Evolutionary conservation across 2,888 invertebrate species (phyloP), one percentile per base, ranked within the genome.

Genomic region (Leucophenga montana): DNA sequence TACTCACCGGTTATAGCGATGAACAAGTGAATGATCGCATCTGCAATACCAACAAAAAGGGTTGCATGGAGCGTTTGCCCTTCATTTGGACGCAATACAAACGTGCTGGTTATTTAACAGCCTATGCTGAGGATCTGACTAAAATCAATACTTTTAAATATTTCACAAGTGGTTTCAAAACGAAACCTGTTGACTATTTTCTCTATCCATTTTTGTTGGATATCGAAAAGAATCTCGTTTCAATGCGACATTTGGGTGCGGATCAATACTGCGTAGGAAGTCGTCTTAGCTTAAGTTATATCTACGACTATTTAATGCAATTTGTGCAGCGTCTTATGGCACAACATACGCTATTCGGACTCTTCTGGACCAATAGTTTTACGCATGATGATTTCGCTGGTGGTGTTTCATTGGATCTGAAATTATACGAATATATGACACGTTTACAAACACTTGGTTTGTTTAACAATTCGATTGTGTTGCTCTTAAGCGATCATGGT

Each of bases 401-500:
- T 0, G 91, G 92, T 0, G 90, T 92, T 20, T 90, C 91, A 14
- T 91, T 93, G 85, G 95, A 95, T 80, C 85, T 79, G 0, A 89
- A 90, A 90, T 85, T 93, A 46, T 86, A 90, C 54, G 84, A 89
- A 22, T 92, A 92, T 75, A 88, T 94, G 39, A 87, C 90, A 64
- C 88, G 90, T 27, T 84, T 94, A 18, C 87, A 90, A 1, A 87
- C 89, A 16, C 89, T 90, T 0, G 91, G 91, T 0, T 87, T 92
- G 5, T 81, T 92, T 14, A 90, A 92, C 59, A 92, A 92, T 39
- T 91, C 93, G 0, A 91, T 94, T 77, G 87, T 95, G 0, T 89
- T 94, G 65, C 92, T 94, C 71, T 88, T 94, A 71, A 94, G 94
- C 78, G 94, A 94, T 80, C 94, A 95, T 79, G 95, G 95, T 0